Base-by-base conservation (phyloP, 2,888 invertebrate genomes). In the Anticlea derivata region DNA sequence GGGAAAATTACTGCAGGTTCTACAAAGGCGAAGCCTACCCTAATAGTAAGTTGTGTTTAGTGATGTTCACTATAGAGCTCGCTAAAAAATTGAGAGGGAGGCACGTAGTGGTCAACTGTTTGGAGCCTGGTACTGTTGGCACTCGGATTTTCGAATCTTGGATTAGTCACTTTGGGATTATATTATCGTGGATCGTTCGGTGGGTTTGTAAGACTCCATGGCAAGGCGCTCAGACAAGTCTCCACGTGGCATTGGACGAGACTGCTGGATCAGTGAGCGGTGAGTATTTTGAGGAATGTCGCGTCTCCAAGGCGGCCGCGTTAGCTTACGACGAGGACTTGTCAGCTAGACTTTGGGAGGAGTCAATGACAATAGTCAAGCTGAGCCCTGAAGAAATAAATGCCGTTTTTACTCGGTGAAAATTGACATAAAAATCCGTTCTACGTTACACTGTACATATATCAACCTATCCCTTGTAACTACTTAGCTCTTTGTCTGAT, bases 121-220 rank as follows among this genome's bases (percentile, higher is more conserved):
- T 96, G 7, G 96, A 97, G 82, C 97, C 97, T 0, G 97, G 97
- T 6, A 91, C 94, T 78, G 94, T 96, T 30, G 94, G 95, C 60
- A 94, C 95, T 0, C 93, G 93, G 10, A 96, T 96, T 30, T 95
- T 94, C 92, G 86, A 65, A 1, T 60, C 63, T 1, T 1, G 37
- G 0, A 60, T 61, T 93, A 50, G 83, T 91, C 0, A 91, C 71
- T 84, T 91, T 41, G 77, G 75, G 0, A 0, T 8, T 0, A 92
- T 94, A 0, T 51, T 94, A 58, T 86, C 83, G 58, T 65, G 92
- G 0, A 73, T 93, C 2, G 6, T 7, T 8, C 3, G 4, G 51
- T 1, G 91, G 93, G 68, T 94, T 93, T n/a, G n/a, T 69, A 95
- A 95, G 84, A 94, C 92, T 7, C 85, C 94, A 0, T 91, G 92